Percentiles rank a stretch among this genome's conserved stretches.
Conservation (phyloP, 2,113 vertebrate species). For the Scytalopus superciliaris region DNA sequence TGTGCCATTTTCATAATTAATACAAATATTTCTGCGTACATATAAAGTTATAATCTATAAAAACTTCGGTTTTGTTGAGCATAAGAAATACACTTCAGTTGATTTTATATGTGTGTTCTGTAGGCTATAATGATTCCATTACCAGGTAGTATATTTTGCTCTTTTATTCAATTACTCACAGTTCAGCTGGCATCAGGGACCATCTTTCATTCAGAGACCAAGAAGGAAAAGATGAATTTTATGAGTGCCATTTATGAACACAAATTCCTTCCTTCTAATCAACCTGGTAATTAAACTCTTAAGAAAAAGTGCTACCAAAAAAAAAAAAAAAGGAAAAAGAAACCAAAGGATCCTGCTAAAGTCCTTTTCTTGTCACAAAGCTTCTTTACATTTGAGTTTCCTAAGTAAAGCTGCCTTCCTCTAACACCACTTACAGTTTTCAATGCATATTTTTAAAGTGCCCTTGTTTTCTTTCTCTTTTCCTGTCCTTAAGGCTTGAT, state of each 20-base stretch:
- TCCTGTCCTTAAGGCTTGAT: conserved; percentile 27
- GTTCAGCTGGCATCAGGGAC: neutral
- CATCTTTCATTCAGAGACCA: neutral
- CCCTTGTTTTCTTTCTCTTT: conserved; percentile 2
- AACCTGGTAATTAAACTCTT: conserved; percentile 52
- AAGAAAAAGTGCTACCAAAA: conserved; percentile 33
- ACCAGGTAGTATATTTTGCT: neutral
- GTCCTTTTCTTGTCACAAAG: neutral
- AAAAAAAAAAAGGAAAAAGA: neutral
- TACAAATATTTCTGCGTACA: neutral
- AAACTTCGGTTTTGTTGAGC: neutral
- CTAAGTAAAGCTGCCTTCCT: neutral
- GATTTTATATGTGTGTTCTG: neutral
- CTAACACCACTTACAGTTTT: neutral
- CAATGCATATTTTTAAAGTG: neutral
- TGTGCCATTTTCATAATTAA: neutral
- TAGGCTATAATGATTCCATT: neutral
- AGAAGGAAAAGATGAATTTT: neutral
- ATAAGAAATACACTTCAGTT: neutral
- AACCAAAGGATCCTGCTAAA: neutral
- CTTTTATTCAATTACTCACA: conserved; percentile 6
- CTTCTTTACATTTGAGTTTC: neutral
- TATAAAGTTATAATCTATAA: neutral
- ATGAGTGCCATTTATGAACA: conserved; percentile 31
- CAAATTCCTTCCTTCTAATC: conserved; percentile 48